Conservation (phyloP, 2,113 vertebrate species). For the Lota lota region DNA sequence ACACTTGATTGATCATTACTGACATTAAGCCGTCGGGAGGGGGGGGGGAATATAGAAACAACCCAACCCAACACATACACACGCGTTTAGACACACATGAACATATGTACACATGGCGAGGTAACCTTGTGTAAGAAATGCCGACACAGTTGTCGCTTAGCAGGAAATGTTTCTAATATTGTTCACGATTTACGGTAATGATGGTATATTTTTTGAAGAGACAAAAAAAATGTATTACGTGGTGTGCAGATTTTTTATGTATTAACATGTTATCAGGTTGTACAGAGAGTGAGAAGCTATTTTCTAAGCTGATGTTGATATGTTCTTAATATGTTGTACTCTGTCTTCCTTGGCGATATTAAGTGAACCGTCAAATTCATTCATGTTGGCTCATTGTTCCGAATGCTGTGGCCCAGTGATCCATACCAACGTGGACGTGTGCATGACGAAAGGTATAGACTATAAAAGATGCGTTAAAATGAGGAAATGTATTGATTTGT, state of each 20-base stretch:
- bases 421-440: no score
- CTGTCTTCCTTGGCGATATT: no score
- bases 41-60: no score
- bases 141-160: conserved; percentile 19
- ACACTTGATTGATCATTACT: no score
- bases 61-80: not conserved
- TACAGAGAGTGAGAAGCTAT: conserved; percentile 12
- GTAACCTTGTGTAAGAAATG: no score
- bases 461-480: no score
- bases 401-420: no score
- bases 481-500: no score
- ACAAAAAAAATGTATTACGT: not conserved
- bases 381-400: conserved; percentile 11
- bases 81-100: not conserved
- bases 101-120: not conserved
- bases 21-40: no score
- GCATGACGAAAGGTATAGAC: no score
- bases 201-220: conserved; percentile 26
- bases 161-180: conserved; percentile 32
- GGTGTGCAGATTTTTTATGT: conserved; percentile 5
- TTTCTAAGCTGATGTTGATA: conserved; percentile 6
- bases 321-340: not conserved
- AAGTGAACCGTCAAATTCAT: not conserved
- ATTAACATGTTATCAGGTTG: not conserved
- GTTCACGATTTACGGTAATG: conserved; percentile 25